Conservation (phyloP, 2,888 invertebrate species). For the Heliothis peltigera region DNA sequence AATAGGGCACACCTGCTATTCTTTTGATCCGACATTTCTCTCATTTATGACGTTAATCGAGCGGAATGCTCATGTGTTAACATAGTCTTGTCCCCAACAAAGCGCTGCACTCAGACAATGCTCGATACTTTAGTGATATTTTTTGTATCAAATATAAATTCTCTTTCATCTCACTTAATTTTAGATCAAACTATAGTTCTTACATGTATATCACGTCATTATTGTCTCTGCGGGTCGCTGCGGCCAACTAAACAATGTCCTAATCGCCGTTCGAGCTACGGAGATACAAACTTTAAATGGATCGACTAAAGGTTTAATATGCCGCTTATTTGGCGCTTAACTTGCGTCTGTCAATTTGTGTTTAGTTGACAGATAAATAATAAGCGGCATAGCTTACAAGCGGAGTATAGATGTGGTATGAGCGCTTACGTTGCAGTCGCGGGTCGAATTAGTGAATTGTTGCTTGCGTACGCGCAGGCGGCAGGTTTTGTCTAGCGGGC, state of each 20-base stretch:
- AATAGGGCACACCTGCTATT: conserved; percentile 89
- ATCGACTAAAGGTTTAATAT: conserved; percentile 59
- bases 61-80: conserved; percentile 86
- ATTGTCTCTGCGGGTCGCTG: conserved; percentile 82
- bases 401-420: conserved; percentile 81
- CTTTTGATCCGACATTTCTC: conserved; percentile 89
- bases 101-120: conserved; percentile 85
- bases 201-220: conserved; percentile 87
- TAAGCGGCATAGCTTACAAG: conserved; percentile 85
- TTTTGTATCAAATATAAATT: conserved; percentile 87
- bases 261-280: conserved; percentile 50
- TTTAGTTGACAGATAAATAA: conserved; percentile 85
- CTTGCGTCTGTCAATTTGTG: conserved; percentile 72
- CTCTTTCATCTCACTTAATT: conserved; percentile 89
- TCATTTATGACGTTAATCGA: conserved; percentile 89
- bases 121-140: conserved; percentile 83
- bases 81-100: conserved; percentile 85
- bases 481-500: conserved; percentile 85
- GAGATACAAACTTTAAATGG: conserved; percentile 67
- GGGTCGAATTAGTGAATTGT: conserved; percentile 81
- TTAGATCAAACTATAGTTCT: conserved; percentile 88
- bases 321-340: conserved; percentile 47
- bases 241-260: conserved; percentile 65
- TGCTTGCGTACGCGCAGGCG: conserved; percentile 81
- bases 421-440: conserved; percentile 78